A percentile compares a stretch with the other conserved stretches of the same genome.
Conservation (phyloP, 2,797 vertebrate species). For the Centropyge bicolor region DNA sequence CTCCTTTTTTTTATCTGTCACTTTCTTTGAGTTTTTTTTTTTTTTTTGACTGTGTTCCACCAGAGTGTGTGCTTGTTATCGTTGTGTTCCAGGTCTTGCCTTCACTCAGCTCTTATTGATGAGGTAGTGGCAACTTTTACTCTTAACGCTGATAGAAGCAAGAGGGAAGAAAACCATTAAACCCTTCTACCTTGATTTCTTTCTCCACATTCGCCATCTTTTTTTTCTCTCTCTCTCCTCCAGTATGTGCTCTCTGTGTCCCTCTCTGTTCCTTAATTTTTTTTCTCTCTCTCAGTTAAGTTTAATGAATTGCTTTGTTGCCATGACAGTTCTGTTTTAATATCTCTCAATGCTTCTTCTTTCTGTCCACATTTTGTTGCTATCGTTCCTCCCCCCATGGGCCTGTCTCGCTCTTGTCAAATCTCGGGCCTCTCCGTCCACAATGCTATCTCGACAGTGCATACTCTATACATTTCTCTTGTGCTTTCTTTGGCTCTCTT, state of each 20-base stretch:
- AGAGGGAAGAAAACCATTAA: conserved; percentile 51
- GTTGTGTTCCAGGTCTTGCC: conserved; percentile 61
- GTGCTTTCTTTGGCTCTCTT: conserved; percentile 45
- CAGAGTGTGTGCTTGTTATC: conserved; percentile 66
- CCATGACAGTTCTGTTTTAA: conserved; percentile 46
- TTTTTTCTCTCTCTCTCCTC: not conserved
- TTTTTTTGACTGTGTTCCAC: conserved; percentile 31
- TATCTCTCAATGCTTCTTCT: conserved; percentile 40
- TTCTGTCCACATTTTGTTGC: conserved; percentile 36
- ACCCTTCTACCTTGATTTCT: not conserved
- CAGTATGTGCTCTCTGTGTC: conserved; percentile 9
- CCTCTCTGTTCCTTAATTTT: not conserved
- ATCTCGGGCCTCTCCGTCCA: conserved; percentile 47
- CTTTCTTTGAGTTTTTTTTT: conserved; percentile 46
- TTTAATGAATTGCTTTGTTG: conserved; percentile 57
- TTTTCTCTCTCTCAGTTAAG: conserved; percentile 18
- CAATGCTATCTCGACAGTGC: conserved; percentile 66
- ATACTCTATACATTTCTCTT: conserved; percentile 57
- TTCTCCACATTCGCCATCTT: not conserved
- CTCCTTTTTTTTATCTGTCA: conserved; percentile 43
- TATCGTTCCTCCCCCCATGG: conserved; percentile 6
- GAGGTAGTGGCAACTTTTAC: conserved; percentile 56
- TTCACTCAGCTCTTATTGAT: conserved; percentile 62
- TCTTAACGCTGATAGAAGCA: conserved; percentile 36
- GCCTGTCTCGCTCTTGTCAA: conserved; percentile 46